These are phyloP conservation scores for Amorpha juglandis DNA, from an alignment of 2,888 invertebrate genomes.

Conservation along the genomic window DNA sequence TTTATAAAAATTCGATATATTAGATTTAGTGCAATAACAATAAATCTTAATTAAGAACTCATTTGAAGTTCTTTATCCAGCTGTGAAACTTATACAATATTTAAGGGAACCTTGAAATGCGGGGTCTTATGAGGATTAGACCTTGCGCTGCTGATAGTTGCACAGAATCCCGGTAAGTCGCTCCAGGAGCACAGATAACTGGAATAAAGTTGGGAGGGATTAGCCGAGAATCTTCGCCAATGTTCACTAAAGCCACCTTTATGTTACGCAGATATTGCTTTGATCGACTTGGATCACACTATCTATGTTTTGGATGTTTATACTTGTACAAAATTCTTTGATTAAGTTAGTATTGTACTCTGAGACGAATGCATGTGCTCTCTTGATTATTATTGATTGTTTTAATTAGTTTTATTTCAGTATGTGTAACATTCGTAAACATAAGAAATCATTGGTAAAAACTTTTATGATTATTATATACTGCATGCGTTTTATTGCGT, in stretches of 20 bases:
- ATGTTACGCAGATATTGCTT: slow-evolving; percentile 21
- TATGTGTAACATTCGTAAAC: too few relatives aligned
- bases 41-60: not conserved
- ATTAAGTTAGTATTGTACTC: not conserved
- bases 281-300: slow-evolving; percentile 20
- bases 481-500: too few relatives aligned
- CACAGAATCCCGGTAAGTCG: slow-evolving; percentile 23
- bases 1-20: too few relatives aligned
- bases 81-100: slow-evolving; percentile 44
- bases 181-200: slow-evolving; percentile 23
- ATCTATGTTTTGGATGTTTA: not conserved
- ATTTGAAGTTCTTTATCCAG: not conserved
- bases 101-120: slow-evolving; percentile 11
- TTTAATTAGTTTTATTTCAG: too few relatives aligned
- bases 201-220: slow-evolving; percentile 25
- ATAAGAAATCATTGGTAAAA: too few relatives aligned
- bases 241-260: slow-evolving; percentile 21
- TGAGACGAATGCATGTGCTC: too few relatives aligned
- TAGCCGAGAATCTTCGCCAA: slow-evolving; percentile 23
- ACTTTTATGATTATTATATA: too few relatives aligned
- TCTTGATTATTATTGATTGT: too few relatives aligned
- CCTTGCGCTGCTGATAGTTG: slow-evolving; percentile 2
- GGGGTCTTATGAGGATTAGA: slow-evolving; percentile 21
- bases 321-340: not conserved
- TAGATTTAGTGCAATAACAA: too few relatives aligned